Percentiles rank a stretch among this genome's conserved stretches.
Evolutionary conservation across 1,140 invertebrate genomes (phyloP).

Genomic region (Drosophila cardini): DNA sequence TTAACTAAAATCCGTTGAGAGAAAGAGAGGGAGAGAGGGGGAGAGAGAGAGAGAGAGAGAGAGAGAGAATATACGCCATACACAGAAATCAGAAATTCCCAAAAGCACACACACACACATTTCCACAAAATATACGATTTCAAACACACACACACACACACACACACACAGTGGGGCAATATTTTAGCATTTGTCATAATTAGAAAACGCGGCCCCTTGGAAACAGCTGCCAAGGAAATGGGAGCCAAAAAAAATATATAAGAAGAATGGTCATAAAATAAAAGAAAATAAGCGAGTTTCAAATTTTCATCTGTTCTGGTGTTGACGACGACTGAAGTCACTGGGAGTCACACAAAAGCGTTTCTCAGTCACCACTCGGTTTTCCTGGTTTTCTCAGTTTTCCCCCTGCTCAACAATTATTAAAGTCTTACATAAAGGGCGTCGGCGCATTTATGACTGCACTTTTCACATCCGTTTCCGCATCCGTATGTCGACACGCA

Average conservation of each 20-base stretch:
- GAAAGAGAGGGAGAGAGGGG: no score
- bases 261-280: constrained; percentile 70
- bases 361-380: constrained; percentile 18
- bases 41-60: no score
- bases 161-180: constrained; percentile 42
- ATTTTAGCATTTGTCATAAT: constrained; percentile 83
- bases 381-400: constrained; percentile 7
- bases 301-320: constrained; percentile 69
- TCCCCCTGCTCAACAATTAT: constrained; percentile 64
- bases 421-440: constrained; percentile 77
- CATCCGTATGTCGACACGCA: constrained; percentile 70
- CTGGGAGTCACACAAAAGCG: constrained; percentile 28
- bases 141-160: constrained; percentile 6
- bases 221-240: constrained; percentile 41
- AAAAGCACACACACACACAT: constrained; percentile 39
- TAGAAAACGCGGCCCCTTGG: constrained; percentile 63
- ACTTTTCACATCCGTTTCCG: constrained; percentile 83
- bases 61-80: constrained; percentile 20
- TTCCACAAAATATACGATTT: constrained; percentile 9
- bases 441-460: constrained; percentile 81
- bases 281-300: constrained; percentile 76
- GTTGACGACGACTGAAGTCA: constrained; percentile 16
- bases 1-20: constrained; percentile 43
- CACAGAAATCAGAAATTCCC: constrained; percentile 64
- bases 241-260: constrained; percentile 25